These are phyloP conservation scores for Phocoena phocoena DNA, from an alignment of 2,113 vertebrate genomes.

Conservation along the genomic window DNA sequence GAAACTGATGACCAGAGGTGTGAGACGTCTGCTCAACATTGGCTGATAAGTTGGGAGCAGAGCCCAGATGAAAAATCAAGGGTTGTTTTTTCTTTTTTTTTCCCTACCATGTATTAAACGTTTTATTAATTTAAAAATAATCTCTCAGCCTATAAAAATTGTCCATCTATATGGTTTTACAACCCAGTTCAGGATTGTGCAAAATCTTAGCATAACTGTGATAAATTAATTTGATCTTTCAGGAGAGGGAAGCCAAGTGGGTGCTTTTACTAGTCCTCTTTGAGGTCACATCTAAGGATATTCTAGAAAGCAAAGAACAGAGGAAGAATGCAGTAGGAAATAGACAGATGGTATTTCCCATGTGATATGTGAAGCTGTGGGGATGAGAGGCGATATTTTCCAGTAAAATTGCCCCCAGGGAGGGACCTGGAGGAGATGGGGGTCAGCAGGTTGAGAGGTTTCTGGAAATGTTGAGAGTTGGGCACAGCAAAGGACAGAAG, in stretches of 20 bases:
- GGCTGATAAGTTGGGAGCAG: not conserved
- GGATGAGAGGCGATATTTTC: not conserved
- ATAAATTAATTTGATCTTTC: not conserved
- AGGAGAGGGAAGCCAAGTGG: not conserved
- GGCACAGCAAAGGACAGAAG: too few relatives aligned
- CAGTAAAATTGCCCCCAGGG: not conserved
- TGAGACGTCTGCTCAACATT: rapidly evolving
- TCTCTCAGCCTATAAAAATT: not conserved
- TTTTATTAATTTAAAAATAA: not conserved
- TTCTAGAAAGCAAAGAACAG: not conserved
- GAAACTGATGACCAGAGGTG: not conserved
- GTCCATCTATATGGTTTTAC: not conserved
- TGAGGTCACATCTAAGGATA: not conserved
- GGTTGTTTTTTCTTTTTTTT: too few relatives aligned
- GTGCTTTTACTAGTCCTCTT: not conserved
- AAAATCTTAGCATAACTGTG: not conserved
- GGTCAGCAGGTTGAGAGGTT: not conserved
- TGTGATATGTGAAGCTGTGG: not conserved
- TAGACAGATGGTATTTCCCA: rapidly evolving
- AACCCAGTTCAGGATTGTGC: not conserved
- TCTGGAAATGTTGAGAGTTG: not conserved
- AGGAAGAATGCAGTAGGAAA: not conserved
- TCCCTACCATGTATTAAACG: not conserved
- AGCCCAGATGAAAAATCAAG: not conserved
- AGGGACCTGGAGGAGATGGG: not conserved